Base-by-base conservation (phyloP, 2,797 vertebrate species). In the Triplophysa bombifrons region DNA sequence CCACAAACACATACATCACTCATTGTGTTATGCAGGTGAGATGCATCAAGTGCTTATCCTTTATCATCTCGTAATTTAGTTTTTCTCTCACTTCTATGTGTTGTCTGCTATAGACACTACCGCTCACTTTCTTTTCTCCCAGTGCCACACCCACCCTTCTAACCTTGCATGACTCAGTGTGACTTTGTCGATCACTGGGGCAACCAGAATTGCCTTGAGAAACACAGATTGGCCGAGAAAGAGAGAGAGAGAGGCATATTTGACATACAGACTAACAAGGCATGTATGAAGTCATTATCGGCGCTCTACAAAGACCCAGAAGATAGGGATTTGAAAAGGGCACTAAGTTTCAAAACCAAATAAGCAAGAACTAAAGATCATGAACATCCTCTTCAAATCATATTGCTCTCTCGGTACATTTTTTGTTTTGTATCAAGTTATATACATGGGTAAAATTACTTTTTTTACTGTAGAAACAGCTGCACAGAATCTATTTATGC, bases 161-260 rank as follows among this genome's bases (percentile, higher is more conserved):
- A 90, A 91, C 87, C 88, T 90, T 82, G 20, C 86, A 89, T 84
- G 87, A 89, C 83, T 91, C 66, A n/a, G 41, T 81, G 82, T 83
- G 78, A 77, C 69, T 77, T 65, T 10, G 60, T 84, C 88, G 85
- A 87, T 92, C 86, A 76, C 90, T 88, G 84, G 79, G 90, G 90
- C 89, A 91, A 92, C 90, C 67, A 65, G 63, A 25, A 67, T 67
- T 60, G 34, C 67, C 60, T 69, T 11, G 27, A 83, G 76, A 80
- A 88, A 86, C 78, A 84, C 86, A 90, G 74, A 85, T 74, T 80
- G 78, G 88, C 76, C 58, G 48, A 83, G 85, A 80, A 71, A 77
- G 68, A 75, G 74, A 76, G 64, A 55, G 80, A 82, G 77, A 60
- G 13, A 78, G 86, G 82, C 51, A 56, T 38, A 51, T 76, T 60